Evolutionary conservation across 2,797 vertebrate genomes (phyloP).

Genomic region (Karalla daura): DNA sequence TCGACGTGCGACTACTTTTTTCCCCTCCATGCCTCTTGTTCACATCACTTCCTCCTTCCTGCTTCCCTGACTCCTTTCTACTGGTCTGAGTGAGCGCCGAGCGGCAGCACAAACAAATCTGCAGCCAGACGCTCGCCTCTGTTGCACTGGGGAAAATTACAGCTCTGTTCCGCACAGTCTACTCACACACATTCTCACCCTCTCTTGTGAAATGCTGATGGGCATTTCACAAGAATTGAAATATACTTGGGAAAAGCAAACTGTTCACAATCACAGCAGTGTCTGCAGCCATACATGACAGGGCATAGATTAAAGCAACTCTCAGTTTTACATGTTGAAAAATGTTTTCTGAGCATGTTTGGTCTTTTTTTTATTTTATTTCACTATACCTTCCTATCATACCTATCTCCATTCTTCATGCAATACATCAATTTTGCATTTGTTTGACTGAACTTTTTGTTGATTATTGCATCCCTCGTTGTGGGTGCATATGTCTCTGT

Average conservation of each 20-base stretch:
- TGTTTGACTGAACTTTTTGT: neutral
- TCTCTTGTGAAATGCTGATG: neutral
- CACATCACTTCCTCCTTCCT: slow-evolving; percentile 47
- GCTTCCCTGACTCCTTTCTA: slow-evolving; percentile 9
- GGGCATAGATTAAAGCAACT: neutral
- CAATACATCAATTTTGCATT: neutral
- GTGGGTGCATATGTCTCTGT: neutral
- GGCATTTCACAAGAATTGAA: slow-evolving; percentile 1
- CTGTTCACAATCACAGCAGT: neutral
- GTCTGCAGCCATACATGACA: neutral
- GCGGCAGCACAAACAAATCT: slow-evolving; percentile 14
- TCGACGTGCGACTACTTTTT: slow-evolving; percentile 16
- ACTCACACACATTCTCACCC: slow-evolving; percentile 2
- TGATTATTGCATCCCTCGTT: neutral
- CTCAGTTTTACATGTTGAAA: neutral
- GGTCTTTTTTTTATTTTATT: neutral
- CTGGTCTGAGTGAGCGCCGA: neutral
- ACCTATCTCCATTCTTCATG: neutral
- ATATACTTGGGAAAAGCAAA: neutral
- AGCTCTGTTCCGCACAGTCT: neutral
- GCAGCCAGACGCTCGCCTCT: neutral
- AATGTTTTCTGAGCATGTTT: neutral
- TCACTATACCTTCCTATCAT: too few relatives aligned
- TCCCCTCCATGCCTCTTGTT: neutral
- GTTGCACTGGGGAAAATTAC: neutral